phyloP scores from a whole-genome alignment of 1,140 invertebrate species.

The Bombyx mandarina region DNA sequence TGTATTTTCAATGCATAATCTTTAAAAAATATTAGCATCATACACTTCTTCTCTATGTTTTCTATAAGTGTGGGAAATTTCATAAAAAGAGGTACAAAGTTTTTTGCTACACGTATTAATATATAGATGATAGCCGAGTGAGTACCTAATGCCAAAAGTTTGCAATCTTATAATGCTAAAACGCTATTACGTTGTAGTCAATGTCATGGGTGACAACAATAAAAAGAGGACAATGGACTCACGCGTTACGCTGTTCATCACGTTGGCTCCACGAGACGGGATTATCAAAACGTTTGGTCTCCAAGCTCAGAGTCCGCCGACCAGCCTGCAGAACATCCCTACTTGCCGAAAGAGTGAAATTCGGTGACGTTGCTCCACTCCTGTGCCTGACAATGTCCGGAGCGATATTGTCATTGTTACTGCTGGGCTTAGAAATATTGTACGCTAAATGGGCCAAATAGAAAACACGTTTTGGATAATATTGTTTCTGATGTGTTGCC shows the following conservation, averaged over 20 bases:
- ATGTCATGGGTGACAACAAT: slow-evolving; percentile 37
- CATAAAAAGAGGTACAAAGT: too few species aligned
- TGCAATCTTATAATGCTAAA: background rate
- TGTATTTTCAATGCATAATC: too few species aligned
- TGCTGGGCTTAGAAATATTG: slow-evolving; percentile 32
- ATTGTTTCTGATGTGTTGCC: background rate
- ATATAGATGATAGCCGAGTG: background rate
- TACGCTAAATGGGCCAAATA: slow-evolving; percentile 19
- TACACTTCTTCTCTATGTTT: too few species aligned
- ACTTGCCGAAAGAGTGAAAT: slow-evolving; percentile 49
- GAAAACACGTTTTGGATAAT: background rate
- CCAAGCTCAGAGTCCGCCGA: slow-evolving; percentile 26
- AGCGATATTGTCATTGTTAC: slow-evolving; percentile 23
- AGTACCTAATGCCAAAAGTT: background rate
- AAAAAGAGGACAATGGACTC: slow-evolving; percentile 34
- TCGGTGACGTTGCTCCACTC: slow-evolving; percentile 35
- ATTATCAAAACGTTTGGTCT: slow-evolving; percentile 27
- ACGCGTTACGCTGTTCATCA: slow-evolving; percentile 25
- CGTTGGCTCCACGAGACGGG: slow-evolving; percentile 43
- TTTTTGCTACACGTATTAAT: too few species aligned
- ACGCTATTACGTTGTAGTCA: slow-evolving; percentile 14
- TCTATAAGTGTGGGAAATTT: too few species aligned
- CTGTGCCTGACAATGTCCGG: slow-evolving; percentile 23
- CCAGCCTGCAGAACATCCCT: slow-evolving; percentile 41
- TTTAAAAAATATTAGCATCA: too few species aligned